A percentile compares a stretch with the other conserved stretches of the same genome.
Evolutionary conservation across 2,113 vertebrate genomes (phyloP).

Genomic region (Hippocampus mohnikei): DNA sequence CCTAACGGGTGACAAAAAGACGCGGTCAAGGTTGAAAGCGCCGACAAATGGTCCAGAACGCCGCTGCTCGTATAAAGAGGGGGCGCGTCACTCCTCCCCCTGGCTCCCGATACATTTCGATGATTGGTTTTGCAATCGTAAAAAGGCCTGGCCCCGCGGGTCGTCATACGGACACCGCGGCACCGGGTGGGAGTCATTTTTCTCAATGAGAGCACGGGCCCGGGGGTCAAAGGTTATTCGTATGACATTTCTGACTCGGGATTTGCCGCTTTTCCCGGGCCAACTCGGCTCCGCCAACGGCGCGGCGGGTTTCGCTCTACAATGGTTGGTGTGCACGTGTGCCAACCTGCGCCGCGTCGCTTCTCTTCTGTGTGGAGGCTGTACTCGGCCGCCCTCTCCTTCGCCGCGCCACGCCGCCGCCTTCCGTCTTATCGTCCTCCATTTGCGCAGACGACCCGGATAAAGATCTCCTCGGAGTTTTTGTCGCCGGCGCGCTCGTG

Average conservation of each 20-base stretch:
- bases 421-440: background rate
- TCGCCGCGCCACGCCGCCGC: background rate
- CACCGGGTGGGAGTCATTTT: too few species aligned
- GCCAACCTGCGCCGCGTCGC: background rate
- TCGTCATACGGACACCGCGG: too few species aligned
- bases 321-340: background rate
- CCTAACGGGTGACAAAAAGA: background rate
- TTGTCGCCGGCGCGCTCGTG: background rate
- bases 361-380: background rate
- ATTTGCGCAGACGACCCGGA: background rate
- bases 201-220: too few species aligned
- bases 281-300: background rate
- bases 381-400: slow-evolving; percentile 3
- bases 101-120: too few species aligned
- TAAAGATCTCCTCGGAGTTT: background rate
- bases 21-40: background rate
- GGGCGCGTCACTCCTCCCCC: too few species aligned
- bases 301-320: background rate
- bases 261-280: too few species aligned
- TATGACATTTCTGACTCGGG: too few species aligned
- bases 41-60: too few species aligned
- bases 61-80: too few species aligned
- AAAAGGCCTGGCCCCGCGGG: too few species aligned
- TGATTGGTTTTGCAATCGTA: too few species aligned
- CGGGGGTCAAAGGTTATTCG: too few species aligned